phyloP scores from a whole-genome alignment of 2,888 invertebrate genomes.

The Dolomedes plantarius region DNA sequence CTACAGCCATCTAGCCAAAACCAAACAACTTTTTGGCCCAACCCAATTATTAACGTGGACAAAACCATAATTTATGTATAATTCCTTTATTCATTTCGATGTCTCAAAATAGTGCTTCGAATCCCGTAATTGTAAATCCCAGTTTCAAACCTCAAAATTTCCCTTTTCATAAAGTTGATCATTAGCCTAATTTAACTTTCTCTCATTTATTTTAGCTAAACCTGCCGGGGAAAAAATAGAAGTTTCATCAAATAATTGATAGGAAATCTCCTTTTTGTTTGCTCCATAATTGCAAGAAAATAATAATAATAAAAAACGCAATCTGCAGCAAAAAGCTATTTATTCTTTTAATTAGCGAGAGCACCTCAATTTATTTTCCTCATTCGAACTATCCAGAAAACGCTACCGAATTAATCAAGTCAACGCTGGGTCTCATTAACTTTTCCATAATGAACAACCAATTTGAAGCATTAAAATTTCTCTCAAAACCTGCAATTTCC shows the following conservation, averaged over 20 bases:
- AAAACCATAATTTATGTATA: too few species aligned
- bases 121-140: too few species aligned
- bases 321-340: conserved; percentile 67
- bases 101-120: too few species aligned
- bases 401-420: conserved; percentile 55
- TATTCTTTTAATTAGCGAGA: conserved; percentile 54
- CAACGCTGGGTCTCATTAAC: conserved; percentile 38
- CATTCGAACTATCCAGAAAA: conserved; percentile 58
- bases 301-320: conserved; percentile 32
- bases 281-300: background rate
- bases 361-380: conserved; percentile 38
- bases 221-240: too few species aligned
- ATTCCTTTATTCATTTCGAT: too few species aligned
- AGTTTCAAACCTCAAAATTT: too few species aligned
- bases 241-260: background rate
- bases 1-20: too few species aligned
- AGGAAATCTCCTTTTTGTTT: background rate
- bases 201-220: too few species aligned
- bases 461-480: conserved; percentile 63
- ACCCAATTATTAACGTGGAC: too few species aligned
- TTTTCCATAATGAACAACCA: conserved; percentile 49
- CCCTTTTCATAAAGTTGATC: too few species aligned
- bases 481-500: conserved; percentile 58
- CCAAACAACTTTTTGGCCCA: too few species aligned
- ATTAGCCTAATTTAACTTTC: too few species aligned